These are phyloP conservation scores for Pollimyrus isidori DNA, from an alignment of 2,113 vertebrate genomes.

Conservation along the genomic window DNA sequence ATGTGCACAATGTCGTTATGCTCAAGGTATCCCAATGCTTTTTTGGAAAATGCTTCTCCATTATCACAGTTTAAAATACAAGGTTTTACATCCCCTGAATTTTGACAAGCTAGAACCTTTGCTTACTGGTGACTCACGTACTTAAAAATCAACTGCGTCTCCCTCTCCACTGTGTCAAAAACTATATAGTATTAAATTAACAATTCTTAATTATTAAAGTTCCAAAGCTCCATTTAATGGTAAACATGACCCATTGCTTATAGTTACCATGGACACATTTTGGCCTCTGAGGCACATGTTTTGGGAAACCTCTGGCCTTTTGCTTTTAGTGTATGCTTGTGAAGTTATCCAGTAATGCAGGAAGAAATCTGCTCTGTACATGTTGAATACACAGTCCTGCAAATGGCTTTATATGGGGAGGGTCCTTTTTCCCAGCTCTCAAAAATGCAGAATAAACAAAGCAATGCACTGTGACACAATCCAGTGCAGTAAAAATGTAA, in stretches of 20 bases:
- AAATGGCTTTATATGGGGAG: not conserved
- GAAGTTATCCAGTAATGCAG: not conserved
- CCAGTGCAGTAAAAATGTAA: not conserved
- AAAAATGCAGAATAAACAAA: not conserved
- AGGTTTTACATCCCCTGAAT: not conserved
- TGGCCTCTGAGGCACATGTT: not conserved
- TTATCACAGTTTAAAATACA: not conserved
- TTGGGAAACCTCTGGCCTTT: not conserved
- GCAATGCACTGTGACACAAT: not conserved
- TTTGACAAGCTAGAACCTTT: not conserved
- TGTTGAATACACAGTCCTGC: not conserved
- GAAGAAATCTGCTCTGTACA: not conserved
- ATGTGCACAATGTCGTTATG: not conserved
- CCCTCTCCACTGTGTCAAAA: not conserved
- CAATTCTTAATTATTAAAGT: not conserved
- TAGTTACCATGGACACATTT: not conserved
- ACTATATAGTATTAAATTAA: not conserved
- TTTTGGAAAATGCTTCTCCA: not conserved
- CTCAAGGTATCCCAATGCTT: not conserved
- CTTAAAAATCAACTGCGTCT: not conserved
- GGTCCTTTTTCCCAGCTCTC: not conserved
- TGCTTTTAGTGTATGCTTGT: not conserved
- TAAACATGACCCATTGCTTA: not conserved
- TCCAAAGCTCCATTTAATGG: too few relatives aligned
- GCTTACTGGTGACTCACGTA: not conserved